phyloP scores from a whole-genome alignment of 2,797 vertebrate genomes.

The Anguilla anguilla region DNA sequence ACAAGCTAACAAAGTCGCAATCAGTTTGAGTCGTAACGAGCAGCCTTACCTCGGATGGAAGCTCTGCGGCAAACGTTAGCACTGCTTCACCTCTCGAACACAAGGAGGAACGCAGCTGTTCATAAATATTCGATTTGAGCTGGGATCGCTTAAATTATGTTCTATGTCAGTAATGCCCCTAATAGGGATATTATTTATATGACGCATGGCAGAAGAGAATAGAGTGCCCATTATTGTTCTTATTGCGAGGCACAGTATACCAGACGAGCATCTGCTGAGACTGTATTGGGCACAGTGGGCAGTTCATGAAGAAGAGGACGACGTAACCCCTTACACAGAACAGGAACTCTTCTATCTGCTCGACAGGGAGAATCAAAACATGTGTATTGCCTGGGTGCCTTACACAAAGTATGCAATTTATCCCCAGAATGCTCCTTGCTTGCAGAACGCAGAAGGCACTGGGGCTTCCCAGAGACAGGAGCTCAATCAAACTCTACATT shows the following conservation, averaged over 20 bases:
- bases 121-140: not conserved
- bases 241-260: not conserved
- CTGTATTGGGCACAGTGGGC: not conserved
- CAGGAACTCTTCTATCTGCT: not conserved
- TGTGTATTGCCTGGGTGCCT: constrained; percentile 1
- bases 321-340: not conserved
- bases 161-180: not conserved
- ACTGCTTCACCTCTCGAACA: not conserved
- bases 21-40: not conserved
- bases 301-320: not conserved
- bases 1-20: constrained; percentile 1
- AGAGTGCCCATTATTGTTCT: not conserved
- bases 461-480: not conserved
- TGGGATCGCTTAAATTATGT: not conserved
- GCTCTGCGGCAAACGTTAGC: not conserved
- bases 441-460: constrained; percentile 14
- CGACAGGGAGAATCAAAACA: not conserved
- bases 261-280: not conserved
- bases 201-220: not conserved
- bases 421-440: not conserved
- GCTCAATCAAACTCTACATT: constrained; percentile 21
- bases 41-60: not conserved
- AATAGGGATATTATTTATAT: constrained; percentile 18
- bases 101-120: not conserved
- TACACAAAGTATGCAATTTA: not conserved